These are phyloP conservation scores for Agelastica alni DNA, from an alignment of 2,888 invertebrate species.

Conservation along the genomic window DNA sequence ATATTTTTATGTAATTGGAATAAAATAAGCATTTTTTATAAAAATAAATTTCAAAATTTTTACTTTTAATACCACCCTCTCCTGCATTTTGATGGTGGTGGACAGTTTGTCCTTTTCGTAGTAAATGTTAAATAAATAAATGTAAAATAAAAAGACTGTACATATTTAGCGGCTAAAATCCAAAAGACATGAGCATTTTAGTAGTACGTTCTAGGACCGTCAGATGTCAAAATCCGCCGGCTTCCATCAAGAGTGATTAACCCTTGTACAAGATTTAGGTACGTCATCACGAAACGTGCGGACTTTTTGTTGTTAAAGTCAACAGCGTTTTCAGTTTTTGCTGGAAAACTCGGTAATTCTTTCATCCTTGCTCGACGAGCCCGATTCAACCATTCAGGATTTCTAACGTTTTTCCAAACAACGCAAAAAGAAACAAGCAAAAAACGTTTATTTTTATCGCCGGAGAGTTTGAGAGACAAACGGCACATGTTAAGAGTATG, in stretches of 20 bases:
- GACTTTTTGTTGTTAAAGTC: conserved; percentile 21
- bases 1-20: too few relatives aligned
- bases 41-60: too few relatives aligned
- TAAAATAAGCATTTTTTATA: too few relatives aligned
- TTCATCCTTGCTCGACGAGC: conserved; percentile 13
- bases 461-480: conserved; percentile 11
- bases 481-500: conserved; percentile 8
- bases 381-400: conserved; percentile 11
- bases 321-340: conserved; percentile 20
- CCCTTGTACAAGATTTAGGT: conserved; percentile 23
- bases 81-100: too few relatives aligned
- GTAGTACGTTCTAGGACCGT: not conserved
- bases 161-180: too few relatives aligned
- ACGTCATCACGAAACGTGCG: conserved; percentile 18
- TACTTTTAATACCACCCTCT: too few relatives aligned
- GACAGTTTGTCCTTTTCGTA: too few relatives aligned
- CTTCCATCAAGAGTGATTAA: conserved; percentile 21
- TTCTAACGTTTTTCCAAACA: conserved; percentile 9
- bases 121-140: too few relatives aligned
- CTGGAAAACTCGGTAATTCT: conserved; percentile 13
- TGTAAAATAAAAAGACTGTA: too few relatives aligned
- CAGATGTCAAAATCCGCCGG: conserved; percentile 6
- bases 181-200: not conserved
- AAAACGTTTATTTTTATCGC: conserved; percentile 20
- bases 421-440: conserved; percentile 5